These are phyloP conservation scores for Aleiodes alternator DNA, from an alignment of 2,888 invertebrate genomes.

Conservation along the genomic window DNA sequence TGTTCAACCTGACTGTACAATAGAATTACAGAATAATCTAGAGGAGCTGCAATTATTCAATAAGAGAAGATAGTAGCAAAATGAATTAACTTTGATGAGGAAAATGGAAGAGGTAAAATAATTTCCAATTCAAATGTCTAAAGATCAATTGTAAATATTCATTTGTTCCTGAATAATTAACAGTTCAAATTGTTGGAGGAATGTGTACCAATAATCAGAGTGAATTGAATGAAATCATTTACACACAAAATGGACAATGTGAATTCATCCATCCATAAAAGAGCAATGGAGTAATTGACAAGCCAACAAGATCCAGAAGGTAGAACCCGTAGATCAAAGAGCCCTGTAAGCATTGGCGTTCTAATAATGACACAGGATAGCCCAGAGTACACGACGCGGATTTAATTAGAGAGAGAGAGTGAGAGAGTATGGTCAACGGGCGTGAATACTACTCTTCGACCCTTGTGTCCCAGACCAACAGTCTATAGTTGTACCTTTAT, in stretches of 20 bases:
- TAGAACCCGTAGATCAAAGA: constrained; percentile 30
- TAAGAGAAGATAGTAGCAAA: not conserved
- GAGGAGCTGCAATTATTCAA: constrained; percentile 2
- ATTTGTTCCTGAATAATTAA: no score
- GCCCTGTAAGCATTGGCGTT: constrained; percentile 24
- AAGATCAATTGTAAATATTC: no score
- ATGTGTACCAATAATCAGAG: no score
- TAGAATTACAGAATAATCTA: constrained; percentile 1
- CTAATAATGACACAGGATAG: constrained; percentile 25
- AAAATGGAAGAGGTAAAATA: not conserved
- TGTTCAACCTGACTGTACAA: not conserved
- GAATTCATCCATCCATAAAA: not conserved
- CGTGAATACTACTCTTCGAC: constrained; percentile 40
- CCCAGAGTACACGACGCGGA: constrained; percentile 28
- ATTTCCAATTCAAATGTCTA: not conserved
- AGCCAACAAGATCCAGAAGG: constrained; percentile 25
- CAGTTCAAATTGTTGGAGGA: no score
- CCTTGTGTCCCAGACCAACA: constrained; percentile 34
- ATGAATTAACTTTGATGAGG: not conserved
- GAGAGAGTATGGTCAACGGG: constrained; percentile 34
- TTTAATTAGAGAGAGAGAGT: constrained; percentile 34
- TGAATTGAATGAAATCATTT: no score
- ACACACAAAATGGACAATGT: not conserved
- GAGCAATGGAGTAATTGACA: constrained; percentile 4
- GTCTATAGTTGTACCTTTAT: constrained; percentile 14